Base-by-base conservation (phyloP, 1,140 invertebrate species). In the Hyles euphorbiae region DNA sequence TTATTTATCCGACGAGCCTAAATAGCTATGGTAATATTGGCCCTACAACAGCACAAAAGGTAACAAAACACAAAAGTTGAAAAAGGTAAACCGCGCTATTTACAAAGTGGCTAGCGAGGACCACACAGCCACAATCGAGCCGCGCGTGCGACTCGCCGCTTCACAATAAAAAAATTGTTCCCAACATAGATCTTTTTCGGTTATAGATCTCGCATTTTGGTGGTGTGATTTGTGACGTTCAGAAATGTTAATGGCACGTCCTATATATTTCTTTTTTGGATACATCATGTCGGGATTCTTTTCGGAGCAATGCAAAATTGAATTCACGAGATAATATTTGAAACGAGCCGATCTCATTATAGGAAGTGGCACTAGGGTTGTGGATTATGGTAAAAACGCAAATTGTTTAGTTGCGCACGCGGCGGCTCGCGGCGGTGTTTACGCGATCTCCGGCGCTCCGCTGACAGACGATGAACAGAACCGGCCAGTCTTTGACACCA, bases 11-110 rank as follows among this genome's bases (percentile, higher is more conserved):
- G 81, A 85, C 81, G 83, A 83, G 76, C 84, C 78, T 88, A 88
- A 88, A 88, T 88, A 86, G 86, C 86, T 88, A 85, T 87, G 84
- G 86, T 88, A 88, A 87, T 88, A 88, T 88, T 88, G 86, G 81
- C 77, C 78, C 78, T 88, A 88, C 83, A 87, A 88, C 80, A 82
- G 83, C 83, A 87, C 86, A 88, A 88, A 88, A 88, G 86, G 86
- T 88, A 88, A 88, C 86, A 88, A 88, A 88, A 88, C 86, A 88
- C 83, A 88, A 87, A 88, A 88, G 86, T 88, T 85, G 86, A 88
- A 88, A 88, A 88, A 88, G 86, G 84, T 85, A 88, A 88, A 88
- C 84, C 86, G 86, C 86, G 83, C 86, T 88, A 88, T 88, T 88
- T 88, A 88, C 86, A 88, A 88, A 88, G 86, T 88, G 86, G 84